Evolutionary conservation across 2,113 vertebrate genomes (phyloP).

Genomic region (Globicephala melas): DNA sequence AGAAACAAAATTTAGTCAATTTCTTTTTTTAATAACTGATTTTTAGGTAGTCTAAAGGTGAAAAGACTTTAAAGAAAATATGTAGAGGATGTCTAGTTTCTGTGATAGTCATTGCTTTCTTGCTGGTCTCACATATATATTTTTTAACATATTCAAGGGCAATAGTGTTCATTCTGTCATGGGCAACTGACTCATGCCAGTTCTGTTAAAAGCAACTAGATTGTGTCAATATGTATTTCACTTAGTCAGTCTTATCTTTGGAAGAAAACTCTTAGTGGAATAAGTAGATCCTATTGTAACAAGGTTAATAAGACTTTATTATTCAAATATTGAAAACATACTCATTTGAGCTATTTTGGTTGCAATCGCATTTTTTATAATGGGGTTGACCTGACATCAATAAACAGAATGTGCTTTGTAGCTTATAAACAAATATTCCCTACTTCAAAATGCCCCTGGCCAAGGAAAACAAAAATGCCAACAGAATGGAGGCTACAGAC

Average conservation of each 20-base stretch:
- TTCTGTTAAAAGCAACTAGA: neutral
- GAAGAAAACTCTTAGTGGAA: neutral
- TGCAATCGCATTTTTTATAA: neutral
- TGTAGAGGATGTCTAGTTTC: neutral
- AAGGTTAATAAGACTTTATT: neutral
- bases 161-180: neutral
- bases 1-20: neutral
- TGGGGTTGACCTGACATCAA: neutral
- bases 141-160: neutral
- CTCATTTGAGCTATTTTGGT: neutral
- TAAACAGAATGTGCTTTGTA: neutral
- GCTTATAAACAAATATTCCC: neutral
- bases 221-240: neutral
- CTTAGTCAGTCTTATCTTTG: neutral
- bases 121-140: neutral
- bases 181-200: neutral
- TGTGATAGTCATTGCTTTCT: neutral
- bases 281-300: neutral
- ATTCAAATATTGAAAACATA: neutral
- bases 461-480: neutral
- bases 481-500: neutral
- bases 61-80: neutral
- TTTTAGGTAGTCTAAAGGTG: neutral
- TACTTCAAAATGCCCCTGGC: neutral
- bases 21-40: neutral